Percentiles rank a stretch among this genome's conserved stretches.
Evolutionary conservation across 1,140 invertebrate genomes (phyloP).

Genomic region (Drosophila guanche): DNA sequence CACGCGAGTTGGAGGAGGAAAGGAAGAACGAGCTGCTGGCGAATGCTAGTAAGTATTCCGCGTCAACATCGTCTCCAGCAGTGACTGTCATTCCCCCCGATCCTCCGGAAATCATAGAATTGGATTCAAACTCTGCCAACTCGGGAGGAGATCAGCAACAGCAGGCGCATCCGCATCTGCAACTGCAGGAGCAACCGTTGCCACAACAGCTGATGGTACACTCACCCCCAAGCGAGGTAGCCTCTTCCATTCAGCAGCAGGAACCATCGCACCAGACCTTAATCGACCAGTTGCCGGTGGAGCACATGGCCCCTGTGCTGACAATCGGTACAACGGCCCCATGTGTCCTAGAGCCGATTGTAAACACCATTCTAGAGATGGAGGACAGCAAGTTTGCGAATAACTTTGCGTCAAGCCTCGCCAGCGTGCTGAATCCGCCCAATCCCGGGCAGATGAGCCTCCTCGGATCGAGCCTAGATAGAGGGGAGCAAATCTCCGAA

Average conservation of each 20-base stretch:
- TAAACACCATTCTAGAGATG: conserved; percentile 78
- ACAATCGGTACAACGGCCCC: conserved; percentile 2
- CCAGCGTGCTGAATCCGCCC: conserved; percentile 67
- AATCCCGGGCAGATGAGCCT: conserved; percentile 52
- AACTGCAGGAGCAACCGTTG: conserved; percentile 13
- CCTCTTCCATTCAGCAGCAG: conserved; percentile 11
- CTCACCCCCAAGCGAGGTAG: conserved; percentile 17
- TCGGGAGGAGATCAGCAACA: conserved; percentile 58
- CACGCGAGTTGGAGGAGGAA: conserved; percentile 72
- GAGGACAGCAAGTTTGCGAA: conserved; percentile 71
- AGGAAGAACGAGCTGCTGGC: conserved; percentile 75
- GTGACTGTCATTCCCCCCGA: conserved; percentile 73
- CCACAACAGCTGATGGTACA: conserved; percentile 18
- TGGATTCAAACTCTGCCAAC: conserved; percentile 77
- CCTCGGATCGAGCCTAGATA: conserved; percentile 14
- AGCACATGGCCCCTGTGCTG: conserved; percentile 20
- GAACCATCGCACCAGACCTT: conserved; percentile 11
- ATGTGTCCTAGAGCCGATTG: conserved; percentile 65
- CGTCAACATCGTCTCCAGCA: conserved; percentile 75
- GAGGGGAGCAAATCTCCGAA: conserved; percentile 64
- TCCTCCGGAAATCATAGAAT: conserved; percentile 78
- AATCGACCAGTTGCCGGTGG: conserved; percentile 7
- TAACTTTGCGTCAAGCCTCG: conserved; percentile 47
- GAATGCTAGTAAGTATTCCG: conserved; percentile 73
- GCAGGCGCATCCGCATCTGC: conserved; percentile 12